Conservation (phyloP, 2,797 vertebrate species). For the Rachycentron canadum region DNA sequence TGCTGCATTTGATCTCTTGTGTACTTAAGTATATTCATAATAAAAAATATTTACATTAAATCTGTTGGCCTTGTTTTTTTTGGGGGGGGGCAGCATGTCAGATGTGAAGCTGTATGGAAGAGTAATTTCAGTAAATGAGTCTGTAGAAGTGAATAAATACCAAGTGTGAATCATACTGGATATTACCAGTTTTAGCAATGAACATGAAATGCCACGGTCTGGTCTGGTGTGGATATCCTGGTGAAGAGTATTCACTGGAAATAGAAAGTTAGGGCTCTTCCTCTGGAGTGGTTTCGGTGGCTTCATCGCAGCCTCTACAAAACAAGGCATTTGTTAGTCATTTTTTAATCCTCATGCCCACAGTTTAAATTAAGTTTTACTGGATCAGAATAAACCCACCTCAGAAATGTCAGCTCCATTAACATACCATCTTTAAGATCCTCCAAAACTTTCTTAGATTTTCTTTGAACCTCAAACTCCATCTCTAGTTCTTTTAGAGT, state of each 20-base stretch:
- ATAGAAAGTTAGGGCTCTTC: slow-evolving; percentile 29
- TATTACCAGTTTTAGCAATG: not conserved
- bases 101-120: not conserved
- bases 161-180: not conserved
- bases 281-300: slow-evolving; percentile 38
- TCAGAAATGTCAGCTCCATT: slow-evolving; percentile 87
- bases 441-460: slow-evolving; percentile 86
- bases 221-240: slow-evolving; percentile 18
- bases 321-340: not conserved
- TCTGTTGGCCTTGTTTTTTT: slow-evolving; percentile 19
- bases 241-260: slow-evolving; percentile 9
- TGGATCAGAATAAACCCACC: slow-evolving; percentile 75
- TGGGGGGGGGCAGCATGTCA: not conserved
- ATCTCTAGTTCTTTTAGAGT: slow-evolving; percentile 85
- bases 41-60: slow-evolving; percentile 81
- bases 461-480: slow-evolving; percentile 87
- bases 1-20: slow-evolving; percentile 68
- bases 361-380: not conserved
- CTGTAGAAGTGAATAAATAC: not conserved
- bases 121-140: not conserved
- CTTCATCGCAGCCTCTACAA: slow-evolving; percentile 65
- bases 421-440: slow-evolving; percentile 84
- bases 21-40: slow-evolving; percentile 79
- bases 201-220: not conserved
- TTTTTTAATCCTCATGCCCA: not conserved